phyloP scores from a whole-genome alignment of 1,140 invertebrate species.

The Drosophila ficusphila region DNA sequence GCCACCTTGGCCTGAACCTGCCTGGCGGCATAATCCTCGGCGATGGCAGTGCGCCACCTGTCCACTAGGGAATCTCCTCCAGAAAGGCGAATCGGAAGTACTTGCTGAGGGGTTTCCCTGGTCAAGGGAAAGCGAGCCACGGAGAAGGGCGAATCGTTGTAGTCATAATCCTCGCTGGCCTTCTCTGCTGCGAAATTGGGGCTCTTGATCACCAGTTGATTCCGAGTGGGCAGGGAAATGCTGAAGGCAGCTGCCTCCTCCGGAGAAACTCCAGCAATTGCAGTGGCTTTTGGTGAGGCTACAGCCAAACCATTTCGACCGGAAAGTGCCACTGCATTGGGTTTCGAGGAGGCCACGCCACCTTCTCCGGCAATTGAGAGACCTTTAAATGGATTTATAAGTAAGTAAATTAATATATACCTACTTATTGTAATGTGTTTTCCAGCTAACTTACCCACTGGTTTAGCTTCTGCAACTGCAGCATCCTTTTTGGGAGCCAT shows the following conservation, averaged over 20 bases:
- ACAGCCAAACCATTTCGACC: constrained; percentile 88
- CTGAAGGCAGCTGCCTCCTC: constrained; percentile 84
- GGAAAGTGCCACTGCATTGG: constrained; percentile 88
- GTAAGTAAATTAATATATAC: background rate
- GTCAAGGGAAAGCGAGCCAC: constrained; percentile 45
- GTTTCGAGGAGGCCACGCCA: constrained; percentile 89
- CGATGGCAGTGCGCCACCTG: constrained; percentile 74
- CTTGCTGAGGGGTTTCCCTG: constrained; percentile 45
- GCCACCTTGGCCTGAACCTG: constrained; percentile 31
- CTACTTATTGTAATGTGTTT: no score
- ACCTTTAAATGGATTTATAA: constrained; percentile 65
- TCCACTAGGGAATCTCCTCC: constrained; percentile 53
- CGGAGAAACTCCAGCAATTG: constrained; percentile 88
- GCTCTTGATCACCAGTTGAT: constrained; percentile 76
- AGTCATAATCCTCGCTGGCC: constrained; percentile 70
- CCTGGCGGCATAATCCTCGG: constrained; percentile 70
- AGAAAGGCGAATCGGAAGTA: constrained; percentile 21
- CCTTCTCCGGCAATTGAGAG: constrained; percentile 87
- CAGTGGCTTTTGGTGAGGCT: constrained; percentile 88
- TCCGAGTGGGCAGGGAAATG: constrained; percentile 72
- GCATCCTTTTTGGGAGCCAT: constrained; percentile 86
- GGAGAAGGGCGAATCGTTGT: constrained; percentile 46
- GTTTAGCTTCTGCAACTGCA: constrained; percentile 89
- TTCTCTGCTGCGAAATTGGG: constrained; percentile 60
- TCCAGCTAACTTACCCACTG: constrained; percentile 85